phyloP scores from a whole-genome alignment of 2,888 invertebrate genomes.

The Rugalucina vietnamica region DNA sequence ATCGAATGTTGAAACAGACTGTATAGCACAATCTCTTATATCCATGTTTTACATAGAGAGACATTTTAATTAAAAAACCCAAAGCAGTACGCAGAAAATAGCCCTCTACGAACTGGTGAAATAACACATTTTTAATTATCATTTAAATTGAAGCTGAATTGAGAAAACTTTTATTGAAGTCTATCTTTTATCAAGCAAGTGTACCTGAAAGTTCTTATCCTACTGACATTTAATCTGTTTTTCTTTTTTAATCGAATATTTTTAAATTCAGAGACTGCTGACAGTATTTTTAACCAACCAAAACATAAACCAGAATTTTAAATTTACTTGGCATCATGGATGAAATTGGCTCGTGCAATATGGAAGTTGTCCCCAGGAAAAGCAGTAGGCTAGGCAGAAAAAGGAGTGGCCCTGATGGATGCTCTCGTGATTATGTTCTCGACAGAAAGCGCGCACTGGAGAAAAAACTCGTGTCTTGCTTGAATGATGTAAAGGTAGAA shows the following conservation, averaged over 20 bases:
- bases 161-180: not conserved
- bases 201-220: not conserved
- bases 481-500: not conserved
- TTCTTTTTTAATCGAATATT: too few species aligned
- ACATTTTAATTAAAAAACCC: not conserved
- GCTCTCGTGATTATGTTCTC: not conserved
- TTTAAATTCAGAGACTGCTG: not conserved
- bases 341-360: not conserved
- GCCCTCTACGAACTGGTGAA: too few species aligned
- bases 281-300: too few species aligned
- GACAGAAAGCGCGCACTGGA: not conserved
- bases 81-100: not conserved
- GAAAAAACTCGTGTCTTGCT: not conserved
- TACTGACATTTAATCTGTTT: not conserved
- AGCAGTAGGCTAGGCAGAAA: not conserved
- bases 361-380: not conserved
- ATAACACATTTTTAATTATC: too few species aligned
- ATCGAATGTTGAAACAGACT: too few species aligned
- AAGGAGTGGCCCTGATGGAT: not conserved
- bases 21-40: too few species aligned
- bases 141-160: too few species aligned
- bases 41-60: too few species aligned
- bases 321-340: not conserved
- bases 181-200: not conserved
- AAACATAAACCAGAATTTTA: not conserved